These are phyloP conservation scores for Mamestra configurata DNA, from an alignment of 1,140 invertebrate species.

Conservation along the genomic window DNA sequence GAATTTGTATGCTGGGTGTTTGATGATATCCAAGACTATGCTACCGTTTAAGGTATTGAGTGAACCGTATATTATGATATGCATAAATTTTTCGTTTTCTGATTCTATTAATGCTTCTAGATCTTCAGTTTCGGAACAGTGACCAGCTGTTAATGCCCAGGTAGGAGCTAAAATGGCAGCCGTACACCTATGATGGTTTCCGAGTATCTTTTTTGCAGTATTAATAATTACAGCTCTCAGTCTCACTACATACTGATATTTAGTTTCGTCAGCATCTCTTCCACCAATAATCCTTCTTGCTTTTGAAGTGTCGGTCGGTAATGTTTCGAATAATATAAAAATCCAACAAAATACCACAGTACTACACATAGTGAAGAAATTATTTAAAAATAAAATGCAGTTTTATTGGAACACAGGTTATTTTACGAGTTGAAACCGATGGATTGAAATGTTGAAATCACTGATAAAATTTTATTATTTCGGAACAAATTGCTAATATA, in stretches of 20 bases:
- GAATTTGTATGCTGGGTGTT: not conserved
- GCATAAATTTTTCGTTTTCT: too few species aligned
- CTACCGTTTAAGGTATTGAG: not conserved
- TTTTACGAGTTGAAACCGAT: not conserved
- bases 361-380: not conserved
- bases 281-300: not conserved
- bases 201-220: not conserved
- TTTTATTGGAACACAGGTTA: not conserved
- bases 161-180: not conserved
- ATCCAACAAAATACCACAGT: not conserved
- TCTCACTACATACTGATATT: not conserved
- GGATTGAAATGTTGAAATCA: slow-evolving; percentile 11
- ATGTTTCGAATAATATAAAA: not conserved
- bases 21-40: not conserved
- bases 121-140: not conserved
- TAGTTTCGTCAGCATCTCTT: not conserved
- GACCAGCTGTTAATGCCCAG: not conserved
- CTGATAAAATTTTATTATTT: not conserved
- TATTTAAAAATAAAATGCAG: not conserved
- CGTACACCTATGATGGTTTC: not conserved
- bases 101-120: too few species aligned
- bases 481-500: too few species aligned
- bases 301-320: not conserved
- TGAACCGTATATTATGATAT: too few species aligned
- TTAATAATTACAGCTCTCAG: not conserved